Base-by-base conservation (phyloP, 2,113 vertebrate species). In the Megaceryle torquata region DNA sequence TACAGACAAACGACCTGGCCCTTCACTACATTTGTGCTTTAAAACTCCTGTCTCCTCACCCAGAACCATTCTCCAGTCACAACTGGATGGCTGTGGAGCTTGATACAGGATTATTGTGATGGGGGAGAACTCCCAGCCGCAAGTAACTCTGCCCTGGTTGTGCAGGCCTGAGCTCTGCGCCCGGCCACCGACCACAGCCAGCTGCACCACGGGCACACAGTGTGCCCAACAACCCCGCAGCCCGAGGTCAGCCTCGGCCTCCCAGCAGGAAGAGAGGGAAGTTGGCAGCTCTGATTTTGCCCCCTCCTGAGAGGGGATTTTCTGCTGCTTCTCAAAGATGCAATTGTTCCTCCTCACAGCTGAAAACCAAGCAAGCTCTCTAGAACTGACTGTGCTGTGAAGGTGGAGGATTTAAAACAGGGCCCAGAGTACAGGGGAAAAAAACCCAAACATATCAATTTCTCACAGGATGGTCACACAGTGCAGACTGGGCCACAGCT, bases 171-270 rank as follows among this genome's bases (percentile, higher is more conserved):
- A n/a, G 80, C 60, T 54, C 65, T 31, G n/a, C n/a, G n/a, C n/a
- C n/a, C n/a, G n/a, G 44, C 28, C 44, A 2, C 44, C 4, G 33
- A 37, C 46, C 53, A 10, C 13, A 8, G 68, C 57, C 57, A 9
- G 48, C 57, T 4, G 21, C 48, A 1, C 12, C 1, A 2, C 1
- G 9, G 59, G 22, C 20, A 60, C n/a, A 24, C 59, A 24, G 57
- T 13, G 33, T 2, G 14, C 46, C 13, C 2, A 12, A 5, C 70
- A 16, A 6, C 35, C 37, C 26, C 24, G 2, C 1, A 1, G 26
- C 4, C 46, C 2, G 0, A 12, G 39, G n/a, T 3, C 67, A 3
- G 28, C 67, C 25, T 46, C 71, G 5, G 20, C 11, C 71, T 69
- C 54, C 43, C 22, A 3, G 2, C 31, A 3, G 59, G 44, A 19